Conservation (phyloP, 2,888 invertebrate genomes). For the Acronicta leporina region DNA sequence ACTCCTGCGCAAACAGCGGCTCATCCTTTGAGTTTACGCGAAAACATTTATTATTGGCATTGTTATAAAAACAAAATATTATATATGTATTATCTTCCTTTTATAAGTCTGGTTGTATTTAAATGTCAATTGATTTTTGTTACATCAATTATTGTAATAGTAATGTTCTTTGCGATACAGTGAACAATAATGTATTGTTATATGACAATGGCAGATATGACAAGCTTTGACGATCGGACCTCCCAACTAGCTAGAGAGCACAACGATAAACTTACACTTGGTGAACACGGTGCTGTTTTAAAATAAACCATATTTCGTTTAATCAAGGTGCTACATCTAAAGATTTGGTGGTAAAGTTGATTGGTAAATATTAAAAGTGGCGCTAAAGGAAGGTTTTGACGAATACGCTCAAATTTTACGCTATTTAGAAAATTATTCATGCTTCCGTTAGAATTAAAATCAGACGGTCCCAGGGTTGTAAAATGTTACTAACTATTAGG, state of each 20-base stretch:
- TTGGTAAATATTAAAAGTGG: slow-evolving; percentile 55
- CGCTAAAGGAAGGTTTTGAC: slow-evolving; percentile 65
- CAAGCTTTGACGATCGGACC: slow-evolving; percentile 79
- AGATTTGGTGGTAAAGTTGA: neutral
- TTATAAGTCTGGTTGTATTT: slow-evolving; percentile 16
- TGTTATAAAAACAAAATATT: slow-evolving; percentile 42
- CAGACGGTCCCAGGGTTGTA: slow-evolving; percentile 10
- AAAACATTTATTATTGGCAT: slow-evolving; percentile 26
- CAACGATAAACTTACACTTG: slow-evolving; percentile 9
- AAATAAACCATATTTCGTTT: neutral
- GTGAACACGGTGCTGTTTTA: neutral
- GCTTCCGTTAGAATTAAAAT: slow-evolving; percentile 59
- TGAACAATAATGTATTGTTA: slow-evolving; percentile 69
- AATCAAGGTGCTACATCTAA: neutral
- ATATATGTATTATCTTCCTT: too few species aligned
- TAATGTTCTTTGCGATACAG: slow-evolving; percentile 73
- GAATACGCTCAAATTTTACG: slow-evolving; percentile 69
- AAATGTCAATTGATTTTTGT: slow-evolving; percentile 70
- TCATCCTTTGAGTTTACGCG: slow-evolving; percentile 20
- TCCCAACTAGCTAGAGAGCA: slow-evolving; percentile 64
- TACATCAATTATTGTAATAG: slow-evolving; percentile 72
- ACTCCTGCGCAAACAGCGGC: slow-evolving; percentile 17
- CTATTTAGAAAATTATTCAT: slow-evolving; percentile 62
- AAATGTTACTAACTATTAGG: neutral
- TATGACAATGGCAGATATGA: slow-evolving; percentile 73